Conservation (phyloP, 2,797 vertebrate genomes). For the Neopelma chrysocephalum region DNA sequence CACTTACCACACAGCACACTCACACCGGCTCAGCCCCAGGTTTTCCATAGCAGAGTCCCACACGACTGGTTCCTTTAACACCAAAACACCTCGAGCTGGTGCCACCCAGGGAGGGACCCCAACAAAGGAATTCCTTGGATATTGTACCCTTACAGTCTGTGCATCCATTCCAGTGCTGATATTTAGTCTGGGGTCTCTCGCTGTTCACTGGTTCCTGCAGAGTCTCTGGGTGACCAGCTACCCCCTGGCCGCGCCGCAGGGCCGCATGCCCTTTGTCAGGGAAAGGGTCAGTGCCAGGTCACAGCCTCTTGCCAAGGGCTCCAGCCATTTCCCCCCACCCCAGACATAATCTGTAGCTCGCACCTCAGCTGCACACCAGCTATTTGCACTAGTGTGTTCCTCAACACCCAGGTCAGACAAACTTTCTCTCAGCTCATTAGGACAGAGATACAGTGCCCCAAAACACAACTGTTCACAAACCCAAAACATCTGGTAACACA, state of each 20-base stretch:
- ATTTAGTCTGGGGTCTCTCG: background rate
- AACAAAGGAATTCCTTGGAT: background rate
- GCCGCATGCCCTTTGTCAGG: background rate
- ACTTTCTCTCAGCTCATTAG: background rate
- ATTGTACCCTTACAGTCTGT: background rate
- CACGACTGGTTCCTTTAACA: background rate
- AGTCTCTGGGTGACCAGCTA: background rate
- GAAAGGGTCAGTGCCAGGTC: background rate
- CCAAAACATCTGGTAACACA: background rate
- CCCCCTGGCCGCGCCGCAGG: background rate
- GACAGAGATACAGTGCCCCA: background rate
- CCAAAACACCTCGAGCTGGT: background rate
- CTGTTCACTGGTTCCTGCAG: background rate
- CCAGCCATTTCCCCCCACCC: background rate
- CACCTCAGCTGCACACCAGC: background rate
- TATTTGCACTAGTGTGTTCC: background rate
- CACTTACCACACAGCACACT: background rate
- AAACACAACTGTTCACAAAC: background rate
- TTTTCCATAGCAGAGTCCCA: background rate
- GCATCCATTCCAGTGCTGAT: background rate
- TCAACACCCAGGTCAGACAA: background rate
- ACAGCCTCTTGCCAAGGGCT: accelerated
- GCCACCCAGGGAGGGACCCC: background rate
- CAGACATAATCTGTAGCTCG: background rate
- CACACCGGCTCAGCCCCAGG: background rate